Evolutionary conservation across 2,797 vertebrate species (phyloP).

Genomic region (Anniella stebbinsi): DNA sequence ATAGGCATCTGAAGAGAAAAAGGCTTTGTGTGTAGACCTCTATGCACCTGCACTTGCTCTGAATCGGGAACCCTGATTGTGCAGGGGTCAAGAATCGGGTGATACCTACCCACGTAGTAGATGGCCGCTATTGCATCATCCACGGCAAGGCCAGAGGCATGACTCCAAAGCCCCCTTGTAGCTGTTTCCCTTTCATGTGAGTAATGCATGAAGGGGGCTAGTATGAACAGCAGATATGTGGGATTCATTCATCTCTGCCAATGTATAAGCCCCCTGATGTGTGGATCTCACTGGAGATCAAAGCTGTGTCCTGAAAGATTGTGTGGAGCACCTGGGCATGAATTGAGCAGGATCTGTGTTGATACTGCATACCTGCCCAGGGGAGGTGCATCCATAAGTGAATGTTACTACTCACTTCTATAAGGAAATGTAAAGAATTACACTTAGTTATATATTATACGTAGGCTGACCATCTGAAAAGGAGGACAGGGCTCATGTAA

Average conservation of each 20-base stretch:
- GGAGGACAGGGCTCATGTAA: too few species aligned
- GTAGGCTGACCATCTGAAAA: too few species aligned
- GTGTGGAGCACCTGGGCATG: neutral
- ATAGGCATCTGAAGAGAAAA: too few species aligned
- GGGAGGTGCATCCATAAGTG: too few species aligned
- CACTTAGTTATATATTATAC: too few species aligned
- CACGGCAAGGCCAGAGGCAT: too few species aligned
- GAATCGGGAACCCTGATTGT: neutral
- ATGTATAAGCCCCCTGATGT: neutral
- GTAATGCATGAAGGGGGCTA: neutral
- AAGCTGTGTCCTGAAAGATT: neutral
- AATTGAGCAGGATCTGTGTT: neutral
- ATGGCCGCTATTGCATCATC: too few species aligned
- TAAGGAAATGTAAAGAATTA: neutral
- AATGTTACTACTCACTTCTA: neutral
- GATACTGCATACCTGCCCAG: too few species aligned
- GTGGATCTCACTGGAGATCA: neutral
- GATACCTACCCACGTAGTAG: neutral
- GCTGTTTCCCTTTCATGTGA: too few species aligned
- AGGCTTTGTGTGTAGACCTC: too few species aligned
- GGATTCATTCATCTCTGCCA: neutral
- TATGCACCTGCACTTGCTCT: too few species aligned
- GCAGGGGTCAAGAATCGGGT: neutral
- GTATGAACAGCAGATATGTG: neutral
- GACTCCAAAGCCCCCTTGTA: too few species aligned